Evolutionary conservation across 1,140 invertebrate species (phyloP).

Genomic region (Pseudomyrmex dendroicus): DNA sequence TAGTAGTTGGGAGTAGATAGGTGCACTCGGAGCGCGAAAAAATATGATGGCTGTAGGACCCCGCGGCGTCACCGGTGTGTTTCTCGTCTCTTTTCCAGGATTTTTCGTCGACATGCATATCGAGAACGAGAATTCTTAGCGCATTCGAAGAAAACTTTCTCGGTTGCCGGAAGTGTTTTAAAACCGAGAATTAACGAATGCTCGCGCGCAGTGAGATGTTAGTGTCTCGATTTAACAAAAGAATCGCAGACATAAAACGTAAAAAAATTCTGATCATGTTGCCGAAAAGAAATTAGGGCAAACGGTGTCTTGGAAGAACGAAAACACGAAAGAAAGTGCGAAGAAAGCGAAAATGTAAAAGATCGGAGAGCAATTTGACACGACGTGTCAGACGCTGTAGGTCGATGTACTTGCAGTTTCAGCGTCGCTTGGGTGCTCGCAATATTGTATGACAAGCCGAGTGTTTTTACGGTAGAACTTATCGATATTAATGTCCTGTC

Average conservation of each 20-base stretch:
- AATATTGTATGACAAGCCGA: conserved; percentile 60
- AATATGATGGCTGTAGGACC: conserved; percentile 2
- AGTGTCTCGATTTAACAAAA: conserved; percentile 7
- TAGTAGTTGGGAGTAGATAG: conserved; percentile 17
- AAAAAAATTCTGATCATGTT: not conserved
- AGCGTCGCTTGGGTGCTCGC: conserved; percentile 64
- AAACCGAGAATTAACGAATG: not conserved
- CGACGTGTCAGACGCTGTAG: conserved; percentile 38
- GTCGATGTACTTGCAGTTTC: conserved; percentile 67
- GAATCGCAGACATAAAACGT: no score
- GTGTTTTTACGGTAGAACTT: conserved; percentile 36
- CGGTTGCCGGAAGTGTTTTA: not conserved
- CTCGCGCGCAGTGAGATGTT: not conserved
- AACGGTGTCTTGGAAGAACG: conserved; percentile 22
- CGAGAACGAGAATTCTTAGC: conserved; percentile 19
- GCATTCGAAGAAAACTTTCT: not conserved
- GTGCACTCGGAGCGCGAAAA: conserved; percentile 20
- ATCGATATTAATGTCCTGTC: not conserved
- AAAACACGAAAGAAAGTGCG: not conserved
- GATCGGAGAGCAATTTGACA: conserved; percentile 48
- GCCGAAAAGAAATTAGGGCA: conserved; percentile 30
- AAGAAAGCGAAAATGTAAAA: not conserved
- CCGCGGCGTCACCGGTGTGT: conserved; percentile 4
- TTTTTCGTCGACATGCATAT: not conserved
- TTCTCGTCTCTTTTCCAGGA: conserved; percentile 21